Conservation (phyloP, 1,140 invertebrate species). For the Apolygus lucorum region DNA sequence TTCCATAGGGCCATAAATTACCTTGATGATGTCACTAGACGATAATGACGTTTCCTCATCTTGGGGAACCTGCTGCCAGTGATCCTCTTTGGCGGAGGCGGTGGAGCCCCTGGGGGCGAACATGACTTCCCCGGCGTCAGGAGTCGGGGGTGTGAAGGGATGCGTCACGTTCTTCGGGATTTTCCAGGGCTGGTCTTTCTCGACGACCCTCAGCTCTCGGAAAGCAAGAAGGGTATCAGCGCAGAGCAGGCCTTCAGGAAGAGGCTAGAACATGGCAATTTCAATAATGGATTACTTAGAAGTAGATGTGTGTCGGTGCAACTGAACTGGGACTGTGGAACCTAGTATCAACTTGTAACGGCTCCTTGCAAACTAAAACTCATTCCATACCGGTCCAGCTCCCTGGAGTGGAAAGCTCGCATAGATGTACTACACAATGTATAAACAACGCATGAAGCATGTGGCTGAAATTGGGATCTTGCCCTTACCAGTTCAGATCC, state of each 20-base stretch:
- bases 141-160: constrained; percentile 17
- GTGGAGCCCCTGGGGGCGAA: constrained; percentile 1
- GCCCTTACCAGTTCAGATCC: too few relatives aligned
- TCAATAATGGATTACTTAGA: not conserved
- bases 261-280: constrained; percentile 27
- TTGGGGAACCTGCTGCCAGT: not conserved
- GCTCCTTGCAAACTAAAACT: not conserved
- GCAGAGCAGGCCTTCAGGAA: constrained; percentile 45
- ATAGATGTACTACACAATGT: too few relatives aligned
- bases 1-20: not conserved
- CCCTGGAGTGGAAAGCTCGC: too few relatives aligned
- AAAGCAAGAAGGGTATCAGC: constrained; percentile 48
- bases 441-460: too few relatives aligned
- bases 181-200: constrained; percentile 13
- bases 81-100: not conserved
- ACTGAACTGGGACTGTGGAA: too few relatives aligned
- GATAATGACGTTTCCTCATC: constrained; percentile 7
- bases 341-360: not conserved
- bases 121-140: not conserved
- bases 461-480: too few relatives aligned
- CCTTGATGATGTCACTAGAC: not conserved
- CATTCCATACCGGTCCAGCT: too few relatives aligned
- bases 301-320: too few relatives aligned
- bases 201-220: constrained; percentile 22
- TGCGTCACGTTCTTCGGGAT: constrained; percentile 14